Evolutionary conservation across 2,113 vertebrate genomes (phyloP).

Genomic region (Salvelinus namaycush): DNA sequence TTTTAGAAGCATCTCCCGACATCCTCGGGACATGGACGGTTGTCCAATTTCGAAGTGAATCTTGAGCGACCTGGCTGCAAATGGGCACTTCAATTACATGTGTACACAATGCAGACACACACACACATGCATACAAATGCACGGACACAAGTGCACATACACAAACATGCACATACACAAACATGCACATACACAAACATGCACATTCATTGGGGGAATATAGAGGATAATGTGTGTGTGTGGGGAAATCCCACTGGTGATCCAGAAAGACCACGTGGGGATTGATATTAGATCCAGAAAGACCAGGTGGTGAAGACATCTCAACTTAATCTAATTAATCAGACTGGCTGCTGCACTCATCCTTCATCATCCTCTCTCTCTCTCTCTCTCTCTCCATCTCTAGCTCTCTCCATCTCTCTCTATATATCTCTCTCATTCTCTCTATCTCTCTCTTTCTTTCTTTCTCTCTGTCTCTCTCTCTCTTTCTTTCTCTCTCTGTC

Average conservation of each 20-base stretch:
- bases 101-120: constrained; percentile 55
- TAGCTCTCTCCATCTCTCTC: not conserved
- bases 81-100: constrained; percentile 80
- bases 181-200: not conserved
- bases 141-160: not conserved
- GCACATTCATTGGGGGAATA: not conserved
- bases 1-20: no score
- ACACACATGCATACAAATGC: no score
- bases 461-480: no score
- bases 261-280: constrained; percentile 44
- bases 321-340: constrained; percentile 72
- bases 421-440: no score
- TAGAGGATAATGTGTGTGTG: no score
- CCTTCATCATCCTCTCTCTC: constrained; percentile 10
- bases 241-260: no score
- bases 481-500: no score
- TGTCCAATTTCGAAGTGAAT: no score
- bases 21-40: no score
- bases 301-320: constrained; percentile 43
- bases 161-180: constrained; percentile 23
- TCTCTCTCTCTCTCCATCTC: not conserved
- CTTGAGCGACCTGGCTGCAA: constrained; percentile 63
- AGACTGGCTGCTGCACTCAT: constrained; percentile 48
- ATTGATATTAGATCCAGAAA: constrained; percentile 33
- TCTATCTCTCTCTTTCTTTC: no score